Base-by-base conservation (phyloP, 1,140 invertebrate genomes). In the Drosophila kikkawai region DNA sequence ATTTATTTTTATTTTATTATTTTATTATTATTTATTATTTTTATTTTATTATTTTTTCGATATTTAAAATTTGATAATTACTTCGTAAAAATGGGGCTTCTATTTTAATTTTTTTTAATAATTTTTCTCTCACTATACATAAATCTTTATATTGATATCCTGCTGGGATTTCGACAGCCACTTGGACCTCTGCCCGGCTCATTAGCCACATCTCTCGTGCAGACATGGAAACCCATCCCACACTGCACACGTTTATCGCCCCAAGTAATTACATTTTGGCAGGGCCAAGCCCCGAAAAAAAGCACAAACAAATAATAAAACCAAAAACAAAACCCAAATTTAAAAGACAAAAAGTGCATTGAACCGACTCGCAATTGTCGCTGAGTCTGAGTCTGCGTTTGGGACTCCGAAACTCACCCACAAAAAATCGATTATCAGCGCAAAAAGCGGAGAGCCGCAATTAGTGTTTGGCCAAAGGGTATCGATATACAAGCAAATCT, bases 261-360 rank as follows among this genome's bases (percentile, higher is more conserved):
- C 29, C 7, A 41, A 76, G 82, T 85, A 85, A 85, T 85, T 86
- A 79, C 82, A 66, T 86, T 85, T 85, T 71, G 82, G 82, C 82
- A 78, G 75, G 29, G 76, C 77, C 81, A 82, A 73, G 67, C 79
- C 80, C 73, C 63, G 19, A 70, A 17, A 37, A 58, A 64, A 60
- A 51, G 19, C 22, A 15, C 29, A 55, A 7, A 32, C 29, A 45
- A 7, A 45, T 13, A 48, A 48, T n/a, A 32, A 34, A 51, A 51
- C 32, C 26, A 29, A 32, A 53, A 22, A 17, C 22, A 53, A 37
- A 37, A 64, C 22, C 48, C n/a, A 53, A 39, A 65, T 19, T 39
- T 4, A 22, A 26, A 41, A 56, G 15, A 42, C 67, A 51, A 57
- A 32, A 39, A 57, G 81, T 88, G 85, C 85, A 88, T 85, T 88